Conservation (phyloP, 35 echinoderm and acorn worm species). For the Ophioderma brevispina region DNA sequence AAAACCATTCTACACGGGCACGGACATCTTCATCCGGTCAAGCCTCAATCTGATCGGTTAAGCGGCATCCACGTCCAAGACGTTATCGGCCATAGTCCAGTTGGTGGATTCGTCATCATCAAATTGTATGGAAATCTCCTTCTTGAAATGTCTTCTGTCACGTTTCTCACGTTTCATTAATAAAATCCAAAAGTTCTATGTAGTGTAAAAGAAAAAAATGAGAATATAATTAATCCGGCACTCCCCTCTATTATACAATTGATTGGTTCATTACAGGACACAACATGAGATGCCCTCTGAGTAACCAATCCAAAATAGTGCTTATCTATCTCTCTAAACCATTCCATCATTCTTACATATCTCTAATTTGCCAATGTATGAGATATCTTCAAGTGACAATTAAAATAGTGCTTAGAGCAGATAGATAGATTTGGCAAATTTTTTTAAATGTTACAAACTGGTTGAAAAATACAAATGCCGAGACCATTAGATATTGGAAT, state of each 20-base stretch:
- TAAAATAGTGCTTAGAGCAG: no score
- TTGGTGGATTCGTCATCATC: conserved; percentile 96
- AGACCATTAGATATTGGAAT: no score
- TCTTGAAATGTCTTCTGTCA: conserved; percentile 96
- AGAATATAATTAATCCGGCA: not conserved
- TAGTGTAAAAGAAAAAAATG: not conserved
- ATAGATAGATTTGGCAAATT: no score
- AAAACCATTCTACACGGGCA: conserved; percentile 96
- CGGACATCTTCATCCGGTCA: conserved; percentile 93
- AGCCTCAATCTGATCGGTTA: conserved; percentile 96
- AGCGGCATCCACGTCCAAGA: conserved; percentile 93
- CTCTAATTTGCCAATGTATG: no score
- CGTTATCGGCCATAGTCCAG: conserved; percentile 92
- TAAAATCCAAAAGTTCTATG: conserved; percentile 89
- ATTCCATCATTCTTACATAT: not conserved
- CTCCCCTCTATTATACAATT: not conserved
- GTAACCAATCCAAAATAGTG: no score
- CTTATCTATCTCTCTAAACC: not conserved
- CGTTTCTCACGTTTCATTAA: conserved; percentile 99
- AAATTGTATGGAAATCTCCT: conserved; percentile 93
- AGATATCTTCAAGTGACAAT: not conserved
- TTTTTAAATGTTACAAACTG: no score
- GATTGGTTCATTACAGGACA: no score
- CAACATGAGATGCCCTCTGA: no score
- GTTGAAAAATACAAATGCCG: no score